Base-by-base conservation (phyloP, 2,888 invertebrate species). In the Sycophila texana region DNA sequence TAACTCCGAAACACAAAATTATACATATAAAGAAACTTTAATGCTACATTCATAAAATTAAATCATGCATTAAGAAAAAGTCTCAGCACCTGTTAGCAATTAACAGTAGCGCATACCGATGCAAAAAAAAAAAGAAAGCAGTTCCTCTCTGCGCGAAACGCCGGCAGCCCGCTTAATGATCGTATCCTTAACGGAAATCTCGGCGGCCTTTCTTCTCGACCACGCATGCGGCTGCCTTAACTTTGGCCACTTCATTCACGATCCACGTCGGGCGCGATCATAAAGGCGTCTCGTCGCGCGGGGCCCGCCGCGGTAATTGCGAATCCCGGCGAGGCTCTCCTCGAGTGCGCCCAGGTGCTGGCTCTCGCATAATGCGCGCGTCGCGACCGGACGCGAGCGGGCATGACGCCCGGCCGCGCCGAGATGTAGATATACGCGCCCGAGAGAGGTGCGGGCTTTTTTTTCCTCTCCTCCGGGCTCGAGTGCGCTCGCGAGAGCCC, bases 281-380 rank as follows among this genome's bases (percentile, higher is more conserved):
- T 85, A 79, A 84, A 84, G 83, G 81, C 83, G 81, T 65, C 26
- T 57, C 63, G 81, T 77, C 39, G 57, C 74, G 20, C 53, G 39
- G 53, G 51, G 51, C 63, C 30, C 72, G 61, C 39, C 26, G 26
- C 18, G 83, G 83, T 85, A 84, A 88, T 89, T 88, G 86, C 86
- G 83, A 88, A 88, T 88, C 86, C 86, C 85, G 84, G 83, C 73
- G 84, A 55, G 82, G 70, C 83, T 26, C 26, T 26, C 26, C 26
- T 85, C 85, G 87, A 86, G 84, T 88, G 88, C 85, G 86, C 83
- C 89, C 89, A 89, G 89, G 88, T 88, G 89, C 84, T 71, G 61
- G 60, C 22, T 47, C 74, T n/a, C 68, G 61, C 77, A 81, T 73
- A 74, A 76, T 53, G 57, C 63, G 39, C 14, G 30, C 53, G 53